phyloP scores from a whole-genome alignment of 2,113 vertebrate species.

The Tauraco erythrolophus region DNA sequence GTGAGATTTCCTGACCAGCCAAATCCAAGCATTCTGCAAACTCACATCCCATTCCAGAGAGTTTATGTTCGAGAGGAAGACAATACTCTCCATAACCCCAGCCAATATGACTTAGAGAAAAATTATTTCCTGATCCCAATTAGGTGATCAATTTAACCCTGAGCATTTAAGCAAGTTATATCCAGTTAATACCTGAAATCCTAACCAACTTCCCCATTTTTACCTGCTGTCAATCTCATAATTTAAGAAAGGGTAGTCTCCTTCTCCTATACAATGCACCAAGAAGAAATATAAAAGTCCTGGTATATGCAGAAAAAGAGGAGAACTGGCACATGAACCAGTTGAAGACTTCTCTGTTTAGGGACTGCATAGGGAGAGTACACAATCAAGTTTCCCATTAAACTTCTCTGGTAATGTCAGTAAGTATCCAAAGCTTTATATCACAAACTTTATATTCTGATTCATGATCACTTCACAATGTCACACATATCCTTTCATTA shows the following conservation, averaged over 20 bases:
- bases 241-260: not conserved
- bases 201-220: not conserved
- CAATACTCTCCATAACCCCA: not conserved
- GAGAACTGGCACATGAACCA: not conserved
- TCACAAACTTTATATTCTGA: slow-evolving; percentile 12
- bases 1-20: not conserved
- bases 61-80: not conserved
- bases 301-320: not conserved
- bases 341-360: not conserved
- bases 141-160: not conserved
- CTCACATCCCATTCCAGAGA: not conserved
- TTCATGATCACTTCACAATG: not conserved
- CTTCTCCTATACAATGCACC: not conserved
- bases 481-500: slow-evolving; percentile 8
- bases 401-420: not conserved
- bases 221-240: not conserved
- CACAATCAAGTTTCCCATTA: not conserved
- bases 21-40: not conserved
- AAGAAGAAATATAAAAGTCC: not conserved
- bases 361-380: not conserved
- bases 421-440: not conserved
- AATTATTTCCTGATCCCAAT: not conserved
- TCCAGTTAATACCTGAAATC: not conserved
- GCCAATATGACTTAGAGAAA: not conserved
- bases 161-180: not conserved